A percentile compares a stretch with the other conserved stretches of the same genome.
phyloP scores from a whole-genome alignment of 2,797 vertebrate genomes.

The Margarornis squamiger region DNA sequence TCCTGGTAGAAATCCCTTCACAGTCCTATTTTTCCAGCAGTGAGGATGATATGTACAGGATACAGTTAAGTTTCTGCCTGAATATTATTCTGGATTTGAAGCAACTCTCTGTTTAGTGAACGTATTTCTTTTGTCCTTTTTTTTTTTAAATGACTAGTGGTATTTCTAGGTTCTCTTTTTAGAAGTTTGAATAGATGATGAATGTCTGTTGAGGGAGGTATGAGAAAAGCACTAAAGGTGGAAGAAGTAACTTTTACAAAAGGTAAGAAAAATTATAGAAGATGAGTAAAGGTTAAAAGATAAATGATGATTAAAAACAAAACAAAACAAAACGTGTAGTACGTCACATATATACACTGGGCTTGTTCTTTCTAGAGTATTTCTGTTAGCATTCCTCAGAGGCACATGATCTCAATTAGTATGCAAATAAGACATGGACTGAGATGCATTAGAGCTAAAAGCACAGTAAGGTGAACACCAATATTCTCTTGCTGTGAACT shows the following conservation, averaged over 20 bases:
- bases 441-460: not conserved
- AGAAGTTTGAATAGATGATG: not conserved
- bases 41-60: not conserved
- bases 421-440: not conserved
- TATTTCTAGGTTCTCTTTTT: not conserved
- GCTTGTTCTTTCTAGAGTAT: not conserved
- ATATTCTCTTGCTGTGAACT: not conserved
- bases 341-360: not conserved
- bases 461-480: not conserved
- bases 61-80: not conserved
- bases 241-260: not conserved
- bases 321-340: not conserved
- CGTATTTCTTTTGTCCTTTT: not conserved
- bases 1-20: not conserved
- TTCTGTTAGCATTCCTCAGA: not conserved
- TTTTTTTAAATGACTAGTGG: not conserved
- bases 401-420: not conserved
- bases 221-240: not conserved
- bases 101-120: not conserved
- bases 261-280: not conserved
- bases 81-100: not conserved
- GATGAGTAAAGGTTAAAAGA: not conserved
- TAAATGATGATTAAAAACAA: not conserved
- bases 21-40: not conserved
- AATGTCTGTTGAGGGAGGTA: not conserved